Evolutionary conservation across 2,797 vertebrate genomes (phyloP).

Genomic region (Poeciliopsis gracilis): DNA sequence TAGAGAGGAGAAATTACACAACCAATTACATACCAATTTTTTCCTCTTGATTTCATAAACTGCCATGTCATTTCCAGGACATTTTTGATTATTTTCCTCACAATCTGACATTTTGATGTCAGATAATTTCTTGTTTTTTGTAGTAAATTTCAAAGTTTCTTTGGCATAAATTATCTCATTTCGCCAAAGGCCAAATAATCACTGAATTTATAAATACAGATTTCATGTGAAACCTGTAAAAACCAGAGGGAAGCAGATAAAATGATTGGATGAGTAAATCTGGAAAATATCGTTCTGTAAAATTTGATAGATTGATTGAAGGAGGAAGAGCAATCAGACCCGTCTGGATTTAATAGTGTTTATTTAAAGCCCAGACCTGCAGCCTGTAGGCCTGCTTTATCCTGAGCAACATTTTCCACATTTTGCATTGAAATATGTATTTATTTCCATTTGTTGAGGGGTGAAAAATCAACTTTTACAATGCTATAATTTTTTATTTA

Average conservation of each 20-base stretch:
- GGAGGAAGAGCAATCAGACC: slow-evolving; percentile 19
- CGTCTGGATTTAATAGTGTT: background rate
- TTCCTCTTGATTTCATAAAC: no score
- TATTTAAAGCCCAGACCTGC: slow-evolving; percentile 1
- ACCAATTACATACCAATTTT: no score
- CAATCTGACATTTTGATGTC: no score
- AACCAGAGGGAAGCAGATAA: background rate
- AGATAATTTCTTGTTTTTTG: no score
- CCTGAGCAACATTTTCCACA: background rate
- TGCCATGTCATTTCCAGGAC: no score
- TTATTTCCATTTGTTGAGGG: background rate
- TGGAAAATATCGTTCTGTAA: background rate
- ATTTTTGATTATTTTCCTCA: no score
- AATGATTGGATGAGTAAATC: background rate
- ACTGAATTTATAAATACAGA: background rate
- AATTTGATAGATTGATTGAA: background rate
- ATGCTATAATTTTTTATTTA: no score
- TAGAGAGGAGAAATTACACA: background rate
- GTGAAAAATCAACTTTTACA: no score
- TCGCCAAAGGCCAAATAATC: no score
- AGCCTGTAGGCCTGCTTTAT: slow-evolving; percentile 1
- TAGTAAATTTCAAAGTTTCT: no score
- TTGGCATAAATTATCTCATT: no score
- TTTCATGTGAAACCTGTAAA: background rate
- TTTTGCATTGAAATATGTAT: background rate